phyloP scores from a whole-genome alignment of 2,113 vertebrate species.

The Pelobates fuscus region DNA sequence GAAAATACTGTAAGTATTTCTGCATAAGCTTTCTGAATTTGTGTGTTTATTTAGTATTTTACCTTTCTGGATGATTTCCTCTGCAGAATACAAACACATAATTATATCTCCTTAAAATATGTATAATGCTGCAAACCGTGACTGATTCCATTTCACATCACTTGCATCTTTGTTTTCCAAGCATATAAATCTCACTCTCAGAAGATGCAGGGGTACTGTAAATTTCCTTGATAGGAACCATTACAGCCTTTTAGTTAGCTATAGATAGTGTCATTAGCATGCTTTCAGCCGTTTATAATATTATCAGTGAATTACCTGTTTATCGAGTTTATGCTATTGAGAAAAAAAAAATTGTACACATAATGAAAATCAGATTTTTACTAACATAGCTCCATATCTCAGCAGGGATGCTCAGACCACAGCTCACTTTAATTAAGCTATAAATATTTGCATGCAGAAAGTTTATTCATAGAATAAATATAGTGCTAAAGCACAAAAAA shows the following conservation, averaged over 20 bases:
- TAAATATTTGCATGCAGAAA: slow-evolving; percentile 37
- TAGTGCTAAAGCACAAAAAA: slow-evolving; percentile 13
- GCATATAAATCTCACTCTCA: slow-evolving; percentile 43
- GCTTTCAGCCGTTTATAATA: slow-evolving; percentile 27
- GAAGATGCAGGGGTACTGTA: slow-evolving; percentile 25
- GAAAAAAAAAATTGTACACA: slow-evolving; percentile 20
- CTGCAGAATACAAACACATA: slow-evolving; percentile 35
- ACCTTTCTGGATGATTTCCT: slow-evolving; percentile 11
- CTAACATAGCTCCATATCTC: slow-evolving; percentile 34
- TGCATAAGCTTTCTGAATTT: no score
- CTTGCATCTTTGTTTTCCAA: slow-evolving; percentile 40
- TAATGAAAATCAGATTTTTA: slow-evolving; percentile 38
- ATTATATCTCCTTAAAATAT: slow-evolving; percentile 36
- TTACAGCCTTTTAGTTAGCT: slow-evolving; percentile 42
- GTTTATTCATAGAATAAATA: slow-evolving; percentile 39
- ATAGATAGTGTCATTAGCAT: slow-evolving; percentile 42
- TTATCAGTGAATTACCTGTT: slow-evolving; percentile 32
- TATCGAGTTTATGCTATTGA: slow-evolving; percentile 14
- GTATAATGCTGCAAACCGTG: slow-evolving; percentile 31
- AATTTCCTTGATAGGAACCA: slow-evolving; percentile 42
- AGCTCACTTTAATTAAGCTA: slow-evolving; percentile 48
- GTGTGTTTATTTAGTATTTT: slow-evolving; percentile 6
- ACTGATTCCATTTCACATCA: slow-evolving; percentile 43
- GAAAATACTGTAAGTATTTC: no score
- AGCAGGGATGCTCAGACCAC: slow-evolving; percentile 20